Base-by-base conservation (phyloP, 1,140 invertebrate species). In the Paracyclopina nana region DNA sequence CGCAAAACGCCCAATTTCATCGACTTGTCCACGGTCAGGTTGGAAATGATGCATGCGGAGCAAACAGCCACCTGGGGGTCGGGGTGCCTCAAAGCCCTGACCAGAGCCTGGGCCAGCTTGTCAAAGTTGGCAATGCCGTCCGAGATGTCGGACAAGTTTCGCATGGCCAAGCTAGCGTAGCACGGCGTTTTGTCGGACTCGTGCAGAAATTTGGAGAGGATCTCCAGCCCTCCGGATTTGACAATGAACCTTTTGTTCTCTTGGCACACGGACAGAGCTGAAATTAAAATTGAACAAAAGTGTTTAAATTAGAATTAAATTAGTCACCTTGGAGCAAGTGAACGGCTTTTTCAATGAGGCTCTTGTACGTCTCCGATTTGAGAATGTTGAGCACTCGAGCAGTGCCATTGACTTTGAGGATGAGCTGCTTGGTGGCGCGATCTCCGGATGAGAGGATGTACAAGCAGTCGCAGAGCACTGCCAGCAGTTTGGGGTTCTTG, bases 231-330 rank as follows among this genome's bases (percentile, higher is more conserved):
- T 53, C 90, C 90, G 55, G 88, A 87, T 65, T 95, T 86, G 1
- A 97, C 88, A 54, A 98, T 88, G 0, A 86, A 84, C 50, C 88
- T 87, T 65, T 98, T 98, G 68, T 96, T 97, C 68, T 86, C 91
- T 9, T 84, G 79, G 67, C 91, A 96, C 2, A 97, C 92, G 12
- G 90, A 95, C n/a, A 98, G 65, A 29, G 94, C 85, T 77, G 69
- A 28, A 57, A 61, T 55, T 50, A 58, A 54, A 58, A 50, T 48
- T 48, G 41, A 14, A 25, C 14, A 4, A 54, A 46, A 24, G 46
- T 26, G 4, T 24, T 22, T 28, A 24, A 16, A 3, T n/a, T 9
- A 11, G 30, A 9, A 11, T 9, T n/a, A 4, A 20, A 25, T 43
- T 18, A 14, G 14, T 54, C 54, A 67, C 74, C 84, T 73, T 97